A percentile compares a stretch with the other conserved stretches of the same genome.
These are phyloP conservation scores for Barbus barbus DNA, from an alignment of 2,113 vertebrate genomes.

Conservation along the genomic window DNA sequence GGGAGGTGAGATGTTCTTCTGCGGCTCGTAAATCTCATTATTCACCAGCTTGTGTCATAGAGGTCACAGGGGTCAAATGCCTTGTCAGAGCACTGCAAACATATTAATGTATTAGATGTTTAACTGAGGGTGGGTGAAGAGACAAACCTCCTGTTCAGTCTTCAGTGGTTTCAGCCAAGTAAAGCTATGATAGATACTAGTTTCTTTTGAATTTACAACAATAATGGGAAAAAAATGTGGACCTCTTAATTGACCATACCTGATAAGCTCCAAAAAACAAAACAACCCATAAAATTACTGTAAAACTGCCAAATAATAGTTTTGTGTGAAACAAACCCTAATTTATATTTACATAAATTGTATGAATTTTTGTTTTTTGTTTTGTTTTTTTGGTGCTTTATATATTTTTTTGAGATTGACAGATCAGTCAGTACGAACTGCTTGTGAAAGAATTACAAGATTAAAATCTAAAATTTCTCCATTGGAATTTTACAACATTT, in stretches of 20 bases:
- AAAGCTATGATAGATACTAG: neutral
- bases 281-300: neutral
- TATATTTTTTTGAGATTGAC: neutral
- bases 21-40: constrained; percentile 31
- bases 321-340: neutral
- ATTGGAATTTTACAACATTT: neutral
- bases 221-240: neutral
- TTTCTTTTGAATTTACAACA: neutral
- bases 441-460: neutral
- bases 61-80: constrained; percentile 33
- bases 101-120: constrained; percentile 5
- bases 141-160: neutral
- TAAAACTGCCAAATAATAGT: neutral
- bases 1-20: constrained; percentile 27
- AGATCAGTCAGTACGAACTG: neutral
- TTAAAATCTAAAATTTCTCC: neutral
- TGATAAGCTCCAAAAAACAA: neutral
- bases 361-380: too few species aligned
- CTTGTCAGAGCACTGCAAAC: constrained; percentile 23
- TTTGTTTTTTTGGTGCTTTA: neutral
- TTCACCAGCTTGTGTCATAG: neutral
- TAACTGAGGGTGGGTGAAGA: neutral
- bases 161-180: neutral
- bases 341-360: too few species aligned
- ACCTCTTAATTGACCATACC: neutral